These are phyloP conservation scores for Drosophila pectinifera DNA, from an alignment of 1,140 invertebrate genomes.

Conservation along the genomic window DNA sequence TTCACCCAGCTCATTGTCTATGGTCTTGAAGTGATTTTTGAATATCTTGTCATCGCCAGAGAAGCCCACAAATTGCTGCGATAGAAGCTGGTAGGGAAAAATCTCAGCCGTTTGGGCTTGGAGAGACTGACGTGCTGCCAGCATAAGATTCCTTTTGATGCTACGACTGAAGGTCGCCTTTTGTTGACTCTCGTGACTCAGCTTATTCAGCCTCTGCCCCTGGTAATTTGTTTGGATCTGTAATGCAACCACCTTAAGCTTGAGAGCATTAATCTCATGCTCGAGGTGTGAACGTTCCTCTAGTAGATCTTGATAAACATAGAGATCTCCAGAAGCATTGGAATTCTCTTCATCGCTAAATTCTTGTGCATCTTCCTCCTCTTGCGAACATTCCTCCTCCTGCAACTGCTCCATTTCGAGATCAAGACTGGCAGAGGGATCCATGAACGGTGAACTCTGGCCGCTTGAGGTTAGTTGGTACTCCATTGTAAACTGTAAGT, in stretches of 20 bases:
- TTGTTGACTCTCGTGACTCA: not conserved
- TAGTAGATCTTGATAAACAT: slow-evolving; percentile 6
- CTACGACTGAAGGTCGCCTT: slow-evolving; percentile 1
- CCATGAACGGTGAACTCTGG: not conserved
- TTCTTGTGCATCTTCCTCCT: not conserved
- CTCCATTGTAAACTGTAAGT: slow-evolving; percentile 7
- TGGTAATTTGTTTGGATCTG: slow-evolving; percentile 36
- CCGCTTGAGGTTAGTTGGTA: not conserved
- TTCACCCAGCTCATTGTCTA: slow-evolving; percentile 42
- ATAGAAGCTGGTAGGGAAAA: slow-evolving; percentile 49
- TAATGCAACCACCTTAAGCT: slow-evolving; percentile 35
- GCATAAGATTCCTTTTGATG: slow-evolving; percentile 28
- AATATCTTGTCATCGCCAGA: slow-evolving; percentile 30
- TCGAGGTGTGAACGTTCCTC: slow-evolving; percentile 3
- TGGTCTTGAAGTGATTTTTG: slow-evolving; percentile 22
- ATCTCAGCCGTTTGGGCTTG: slow-evolving; percentile 18
- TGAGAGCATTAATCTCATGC: slow-evolving; percentile 20
- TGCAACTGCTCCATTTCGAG: slow-evolving; percentile 7
- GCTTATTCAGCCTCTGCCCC: slow-evolving; percentile 3
- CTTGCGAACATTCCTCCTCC: not conserved
- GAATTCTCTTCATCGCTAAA: not conserved
- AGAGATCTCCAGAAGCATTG: not conserved
- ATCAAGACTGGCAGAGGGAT: not conserved
- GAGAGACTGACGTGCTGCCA: slow-evolving; percentile 14
- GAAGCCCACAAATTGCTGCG: slow-evolving; percentile 40